phyloP scores from a whole-genome alignment of 2,113 vertebrate genomes.

The Xenopus borealis region DNA sequence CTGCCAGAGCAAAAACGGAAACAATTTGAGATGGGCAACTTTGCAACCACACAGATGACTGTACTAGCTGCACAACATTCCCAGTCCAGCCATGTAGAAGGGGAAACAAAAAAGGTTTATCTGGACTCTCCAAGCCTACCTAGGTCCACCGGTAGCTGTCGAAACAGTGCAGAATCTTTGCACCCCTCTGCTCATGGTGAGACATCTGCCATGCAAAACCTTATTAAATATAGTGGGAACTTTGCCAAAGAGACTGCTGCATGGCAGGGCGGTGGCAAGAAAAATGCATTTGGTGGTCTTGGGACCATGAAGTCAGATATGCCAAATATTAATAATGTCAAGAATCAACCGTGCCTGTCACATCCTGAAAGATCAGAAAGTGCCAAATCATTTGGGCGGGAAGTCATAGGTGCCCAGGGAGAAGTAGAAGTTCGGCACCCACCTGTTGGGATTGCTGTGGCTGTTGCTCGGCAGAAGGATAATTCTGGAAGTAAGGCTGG shows the following conservation, averaged over 20 bases:
- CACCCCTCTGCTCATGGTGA: conserved; percentile 64
- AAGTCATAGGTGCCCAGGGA: conserved; percentile 72
- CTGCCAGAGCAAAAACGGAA: conserved; percentile 83
- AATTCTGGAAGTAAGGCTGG: conserved; percentile 75
- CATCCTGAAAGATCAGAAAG: conserved; percentile 86
- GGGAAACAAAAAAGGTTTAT: conserved; percentile 82
- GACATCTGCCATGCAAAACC: conserved; percentile 93
- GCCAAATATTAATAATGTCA: conserved; percentile 52
- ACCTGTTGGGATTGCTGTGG: conserved; percentile 92
- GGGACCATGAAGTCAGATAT: conserved; percentile 77
- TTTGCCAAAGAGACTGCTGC: conserved; percentile 78
- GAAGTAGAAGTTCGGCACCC: conserved; percentile 92
- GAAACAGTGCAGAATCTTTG: conserved; percentile 49
- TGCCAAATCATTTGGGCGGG: conserved; percentile 83
- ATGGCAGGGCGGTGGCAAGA: conserved; percentile 71
- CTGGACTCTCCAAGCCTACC: conserved; percentile 70
- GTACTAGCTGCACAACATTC: conserved; percentile 86
- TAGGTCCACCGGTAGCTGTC: conserved; percentile 57
- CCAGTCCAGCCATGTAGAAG: conserved; percentile 69
- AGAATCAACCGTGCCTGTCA: conserved; percentile 66
- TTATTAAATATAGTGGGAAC: conserved; percentile 95
- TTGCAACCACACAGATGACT: conserved; percentile 88
- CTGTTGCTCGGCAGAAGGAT: conserved; percentile 92
- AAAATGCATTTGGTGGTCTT: conserved; percentile 87
- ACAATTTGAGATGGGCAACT: conserved; percentile 85